Percentiles rank a stretch among this genome's conserved stretches.
Evolutionary conservation across 30 jellyfish, hydroid and myxozoan genomes (phyloP).

Genomic region (Hydractinia symbiolongicarpus): DNA sequence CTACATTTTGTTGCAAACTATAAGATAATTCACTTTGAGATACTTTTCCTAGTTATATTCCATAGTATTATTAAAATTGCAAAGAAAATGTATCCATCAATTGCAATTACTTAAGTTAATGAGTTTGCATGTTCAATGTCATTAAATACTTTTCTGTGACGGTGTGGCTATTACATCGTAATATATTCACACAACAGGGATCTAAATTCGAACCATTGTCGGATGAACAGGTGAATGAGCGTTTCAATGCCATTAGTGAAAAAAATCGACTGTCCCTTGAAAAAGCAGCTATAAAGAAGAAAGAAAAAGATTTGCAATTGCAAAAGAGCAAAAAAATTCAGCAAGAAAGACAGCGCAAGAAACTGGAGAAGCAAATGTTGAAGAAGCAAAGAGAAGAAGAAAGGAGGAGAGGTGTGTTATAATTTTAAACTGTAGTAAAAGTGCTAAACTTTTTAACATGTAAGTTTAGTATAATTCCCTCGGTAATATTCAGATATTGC

Average conservation of each 20-base stretch:
- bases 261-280: constrained; percentile 44
- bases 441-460: no score
- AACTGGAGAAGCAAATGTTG: neutral
- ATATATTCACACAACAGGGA: constrained; percentile 41
- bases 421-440: no score
- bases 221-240: constrained; percentile 70
- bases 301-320: constrained; percentile 39
- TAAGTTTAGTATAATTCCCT: no score
- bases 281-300: constrained; percentile 32
- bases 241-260: constrained; percentile 53
- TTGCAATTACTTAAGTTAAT: no score
- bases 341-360: constrained; percentile 22
- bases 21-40: no score
- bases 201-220: constrained; percentile 58
- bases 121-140: no score
- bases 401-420: neutral
- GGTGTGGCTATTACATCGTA: neutral
- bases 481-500: no score
- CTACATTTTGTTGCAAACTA: no score
- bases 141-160: neutral
- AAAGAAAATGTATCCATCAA: no score
- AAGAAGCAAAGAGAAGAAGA: constrained; percentile 27
- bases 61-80: no score
- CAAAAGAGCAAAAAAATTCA: constrained; percentile 25
- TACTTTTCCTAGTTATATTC: no score